Evolutionary conservation across 2,797 vertebrate species (phyloP), one percentile per base, ranked within the genome.

Genomic region (Channa striata): DNA sequence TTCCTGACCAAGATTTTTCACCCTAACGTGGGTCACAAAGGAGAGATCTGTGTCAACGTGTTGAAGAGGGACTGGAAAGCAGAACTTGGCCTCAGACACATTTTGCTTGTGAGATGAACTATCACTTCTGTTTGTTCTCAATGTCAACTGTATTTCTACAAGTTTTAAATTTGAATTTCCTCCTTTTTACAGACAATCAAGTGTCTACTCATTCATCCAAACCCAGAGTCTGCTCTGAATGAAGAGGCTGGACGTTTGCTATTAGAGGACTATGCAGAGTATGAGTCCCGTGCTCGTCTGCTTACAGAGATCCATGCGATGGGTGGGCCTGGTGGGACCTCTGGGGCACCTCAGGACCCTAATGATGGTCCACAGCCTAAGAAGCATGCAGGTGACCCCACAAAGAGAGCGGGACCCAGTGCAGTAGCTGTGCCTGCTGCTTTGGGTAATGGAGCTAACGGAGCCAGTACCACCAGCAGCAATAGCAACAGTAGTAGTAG

Each of bases 1-100:
- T 98, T 98, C 89, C 92, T 98, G 84, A 98, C 97, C 81, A 97
- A 97, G 93, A 98, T 98, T 87, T 98, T 97, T 92, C 97, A 98
- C 86, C 97, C 96, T 1, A 98, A 98, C 6, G 96, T 98, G 77
- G 96, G 97, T 4, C 94, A 96, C 90, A 97, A 96, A 11, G 96
- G 97, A 10, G 97, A 98, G 87, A 98, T 98, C 90, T 98, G 96
- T 65, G 96, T 97, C 91, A 98, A 98, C 3, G 96, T 98, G 66
- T 87, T 98, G 87, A 97, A 97, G 86, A 94, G 94, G 78, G 97
- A 98, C 92, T 98, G 97, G 96, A 96, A 95, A 14, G 95, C 97
- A 12, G 96, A 97, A 65, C 93, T 98, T 30, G 96, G 97, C 71
- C 94, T 97, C 83, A 91, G 96, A 90, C 97, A 98, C 13, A 94